Base-by-base conservation (phyloP, 2,888 invertebrate species). In the Stictocephala bisonia region DNA sequence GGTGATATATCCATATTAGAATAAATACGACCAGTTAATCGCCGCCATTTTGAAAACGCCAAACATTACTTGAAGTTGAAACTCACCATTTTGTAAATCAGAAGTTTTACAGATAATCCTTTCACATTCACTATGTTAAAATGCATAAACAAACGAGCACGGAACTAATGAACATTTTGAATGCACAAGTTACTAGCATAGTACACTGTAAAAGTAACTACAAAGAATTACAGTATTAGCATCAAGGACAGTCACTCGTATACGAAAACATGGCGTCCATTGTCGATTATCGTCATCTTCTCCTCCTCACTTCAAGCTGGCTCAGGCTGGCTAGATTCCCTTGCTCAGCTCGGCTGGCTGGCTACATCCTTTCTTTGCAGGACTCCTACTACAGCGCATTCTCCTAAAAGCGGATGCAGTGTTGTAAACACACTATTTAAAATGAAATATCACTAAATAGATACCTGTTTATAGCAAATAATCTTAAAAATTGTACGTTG, bases 81-180 rank as follows among this genome's bases (percentile, higher is more conserved):
- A 69, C 76, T 77, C 74, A 78, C 78, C 78, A 78, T 78, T 78
- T 73, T 76, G n/a, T 76, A 75, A 66, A 75, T 74, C 76, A 74
- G 74, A 58, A 70, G 48, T 76, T 77, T 72, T 75, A 74, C 78
- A 75, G 72, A 66, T 82, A 84, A 80, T 64, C 64, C 44, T 64
- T 15, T 7, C 15, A n/a, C 40, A 27, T 41, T 41, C 20, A 1
- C n/a, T 26, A 22, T n/a, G 22, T 22, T 35, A 35, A 60, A 60
- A 15, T 35, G 11, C 35, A 60, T 35, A 22, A 60, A 9, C n/a
- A 40, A 2, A 40, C 15, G 22, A 11, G 22, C 9, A 31, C 22
- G 11, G 13, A 22, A 7, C 11, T 60, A n/a, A 35, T 18, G 31
- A 13, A 9, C 60, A 60, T 60, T 60, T 60, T 60, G 20, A 60